Evolutionary conservation across 2,888 invertebrate genomes (phyloP), one percentile per base, ranked within the genome.

Genomic region (Lepidocyrtoides sp.): DNA sequence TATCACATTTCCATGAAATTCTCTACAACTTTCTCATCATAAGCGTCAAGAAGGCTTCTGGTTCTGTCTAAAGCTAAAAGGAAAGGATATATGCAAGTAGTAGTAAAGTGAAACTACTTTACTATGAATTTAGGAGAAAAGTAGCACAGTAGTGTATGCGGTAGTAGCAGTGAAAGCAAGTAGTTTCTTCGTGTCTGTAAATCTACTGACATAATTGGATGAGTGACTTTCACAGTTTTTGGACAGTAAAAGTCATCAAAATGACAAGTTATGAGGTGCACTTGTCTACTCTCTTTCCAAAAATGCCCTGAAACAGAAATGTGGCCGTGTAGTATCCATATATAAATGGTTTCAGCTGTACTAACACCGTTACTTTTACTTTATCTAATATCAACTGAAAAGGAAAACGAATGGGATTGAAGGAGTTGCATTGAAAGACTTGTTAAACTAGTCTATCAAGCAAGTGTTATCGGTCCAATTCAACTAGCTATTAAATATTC

Each of bases 201-300:
- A 93, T 93, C 92, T 89, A 90, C 81, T 29, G 60, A 83, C 69
- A 92, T 92, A 92, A 93, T 93, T 93, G 93, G 92, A 72, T 89
- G 89, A 91, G 92, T 91, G 93, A 84, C 89, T 84, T 82, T 93
- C 91, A 63, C 83, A 86, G 91, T 92, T 93, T 87, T 92, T 91
- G 84, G 92, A 88, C 93, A 81, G 87, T 86, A 89, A 89, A 91
- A 93, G 92, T 92, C 91, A 92, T 93, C 88, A 84, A 75, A 92
- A 93, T 93, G 93, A 93, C 93, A 92, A 93, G 91, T 93, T 92
- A 93, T 91, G 93, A 91, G 86, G 85, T 81, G 20, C 51, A 57
- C 81, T 75, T 79, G 79, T 79, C 48, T 51, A 57, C 90, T 51
- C 36, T 48, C 32, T 41, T n/a, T n/a, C n/a, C 23, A 51, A 72